Conservation (phyloP, 2,113 vertebrate species). For the Colius striatus region DNA sequence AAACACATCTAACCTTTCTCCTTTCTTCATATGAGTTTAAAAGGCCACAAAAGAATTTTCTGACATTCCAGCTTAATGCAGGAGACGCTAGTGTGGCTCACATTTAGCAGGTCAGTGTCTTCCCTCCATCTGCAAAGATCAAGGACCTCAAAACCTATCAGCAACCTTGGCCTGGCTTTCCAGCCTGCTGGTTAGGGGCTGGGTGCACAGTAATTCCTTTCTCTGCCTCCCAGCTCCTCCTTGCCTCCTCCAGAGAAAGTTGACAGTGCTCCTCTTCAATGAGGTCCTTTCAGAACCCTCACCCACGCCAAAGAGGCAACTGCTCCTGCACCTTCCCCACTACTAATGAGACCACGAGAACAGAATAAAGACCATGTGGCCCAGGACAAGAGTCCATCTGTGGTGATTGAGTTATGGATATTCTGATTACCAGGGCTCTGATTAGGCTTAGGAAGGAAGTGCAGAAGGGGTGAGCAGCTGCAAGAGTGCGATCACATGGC, state of each 20-base stretch:
- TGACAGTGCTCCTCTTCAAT: not conserved
- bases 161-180: not conserved
- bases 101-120: not conserved
- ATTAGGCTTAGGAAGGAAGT: not conserved
- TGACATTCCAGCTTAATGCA: not conserved
- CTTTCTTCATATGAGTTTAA: not conserved
- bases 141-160: not conserved
- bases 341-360: not conserved
- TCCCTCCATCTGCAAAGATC: not conserved
- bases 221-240: not conserved
- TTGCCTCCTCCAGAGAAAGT: not conserved
- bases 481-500: not conserved
- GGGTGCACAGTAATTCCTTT: not conserved
- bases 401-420: not conserved
- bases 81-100: not conserved
- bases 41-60: not conserved
- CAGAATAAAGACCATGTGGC: not conserved
- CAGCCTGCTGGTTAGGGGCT: not conserved
- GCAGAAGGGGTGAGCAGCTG: not conserved
- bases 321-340: not conserved
- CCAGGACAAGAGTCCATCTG: not conserved
- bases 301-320: not conserved
- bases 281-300: not conserved
- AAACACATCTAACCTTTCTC: not conserved
- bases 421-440: not conserved